Evolutionary conservation across 2,113 vertebrate species (phyloP), one percentile per base, ranked within the genome.

Genomic region (Megalops atlanticus): DNA sequence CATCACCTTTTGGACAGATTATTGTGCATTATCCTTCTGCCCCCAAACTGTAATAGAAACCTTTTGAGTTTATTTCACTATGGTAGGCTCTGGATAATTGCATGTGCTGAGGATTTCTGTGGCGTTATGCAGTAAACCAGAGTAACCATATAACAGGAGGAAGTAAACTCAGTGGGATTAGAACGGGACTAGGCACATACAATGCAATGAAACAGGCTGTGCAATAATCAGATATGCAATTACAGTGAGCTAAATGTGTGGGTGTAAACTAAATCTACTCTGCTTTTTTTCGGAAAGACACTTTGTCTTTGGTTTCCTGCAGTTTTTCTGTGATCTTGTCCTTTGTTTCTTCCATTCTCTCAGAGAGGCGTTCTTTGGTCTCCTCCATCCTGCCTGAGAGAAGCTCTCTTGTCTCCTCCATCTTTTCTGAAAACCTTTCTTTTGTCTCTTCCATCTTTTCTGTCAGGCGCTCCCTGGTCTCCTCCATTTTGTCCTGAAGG

Each of bases 301-400:
- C 96, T 92, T 97, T 96, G 85, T 95, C 97, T 96, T 98, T 98
- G 88, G 97, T 98, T 92, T 97, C 97, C 71, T 96, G 95, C 58
- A 98, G 89, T 82, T 96, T 98, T 86, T 91, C 94, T 6, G 86
- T 90, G 15, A 94, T 68, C 8, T 80, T 87, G 76, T 92, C 96
- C 82, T 95, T 97, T 0, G 96, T 97, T 89, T 97, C 96, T 79
- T 96, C 96, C 92, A 98, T 97, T 77, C 92, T 94, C 58, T 90
- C 93, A 0, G 91, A 78, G 36, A 93, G 72, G 83, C 87, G 89
- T 75, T 94, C 96, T 85, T 93, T 96, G 0, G 96, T 97, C 91
- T 97, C 97, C 84, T 96, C 96, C 95, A 98, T 97, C 86, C 95
- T 95, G 83, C 87, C 95, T 0, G 91, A 92, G 40, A 95, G 86